A percentile compares a stretch with the other conserved stretches of the same genome.
Conservation (phyloP, 1,140 invertebrate species). For the Drosophila jambulina region DNA sequence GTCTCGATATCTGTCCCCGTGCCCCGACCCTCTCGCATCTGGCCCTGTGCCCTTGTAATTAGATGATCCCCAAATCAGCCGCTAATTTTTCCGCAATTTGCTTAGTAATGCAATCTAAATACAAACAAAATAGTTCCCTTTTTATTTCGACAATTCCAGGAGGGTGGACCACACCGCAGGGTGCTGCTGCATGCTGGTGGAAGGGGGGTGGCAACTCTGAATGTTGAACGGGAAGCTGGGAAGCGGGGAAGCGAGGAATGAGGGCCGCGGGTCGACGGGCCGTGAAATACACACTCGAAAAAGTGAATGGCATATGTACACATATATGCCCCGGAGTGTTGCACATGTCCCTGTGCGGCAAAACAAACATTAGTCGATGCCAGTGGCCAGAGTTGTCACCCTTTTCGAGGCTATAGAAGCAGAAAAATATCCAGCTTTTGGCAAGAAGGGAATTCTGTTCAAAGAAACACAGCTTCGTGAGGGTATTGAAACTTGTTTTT, state of each 20-base stretch:
- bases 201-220: background rate
- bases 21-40: conserved; percentile 5
- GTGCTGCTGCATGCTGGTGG: conserved; percentile 1
- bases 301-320: conserved; percentile 76
- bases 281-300: conserved; percentile 80
- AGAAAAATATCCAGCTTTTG: background rate
- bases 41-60: conserved; percentile 71
- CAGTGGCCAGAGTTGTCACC: conserved; percentile 7
- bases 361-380: conserved; percentile 66
- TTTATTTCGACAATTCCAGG: conserved; percentile 27
- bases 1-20: conserved; percentile 7
- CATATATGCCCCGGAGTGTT: conserved; percentile 82
- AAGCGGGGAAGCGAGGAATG: background rate
- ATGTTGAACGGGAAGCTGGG: background rate
- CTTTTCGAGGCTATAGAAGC: background rate
- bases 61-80: conserved; percentile 85
- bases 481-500: background rate
- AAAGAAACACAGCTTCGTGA: background rate
- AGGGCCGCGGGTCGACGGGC: conserved; percentile 57
- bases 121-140: conserved; percentile 80
- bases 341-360: conserved; percentile 84
- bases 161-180: conserved; percentile 40
- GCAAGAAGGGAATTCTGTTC: too few relatives aligned
- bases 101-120: conserved; percentile 85
- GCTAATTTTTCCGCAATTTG: conserved; percentile 86